Base-by-base conservation (phyloP, 2,797 vertebrate genomes). In the Pangasius krempfi region DNA sequence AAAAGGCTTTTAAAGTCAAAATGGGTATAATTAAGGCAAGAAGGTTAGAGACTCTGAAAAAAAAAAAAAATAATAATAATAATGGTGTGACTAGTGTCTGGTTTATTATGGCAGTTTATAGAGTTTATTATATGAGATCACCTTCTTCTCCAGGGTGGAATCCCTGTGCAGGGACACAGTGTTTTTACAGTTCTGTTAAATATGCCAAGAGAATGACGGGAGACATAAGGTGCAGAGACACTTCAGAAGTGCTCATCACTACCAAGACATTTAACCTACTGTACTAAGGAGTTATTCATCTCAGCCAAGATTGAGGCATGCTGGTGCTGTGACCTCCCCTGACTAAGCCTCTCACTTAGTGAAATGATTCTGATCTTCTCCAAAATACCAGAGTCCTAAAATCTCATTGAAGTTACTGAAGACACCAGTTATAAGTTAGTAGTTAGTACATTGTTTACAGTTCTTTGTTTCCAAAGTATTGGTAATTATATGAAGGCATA, bases 191-290 rank as follows among this genome's bases (percentile, higher is more conserved):
- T 40, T 72, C 6, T 44, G 85, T 64, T 70, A 78, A 88, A 85
- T 75, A 52, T 88, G 62, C 60, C 52, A 44, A n/a, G 90, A 91
- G 89, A 93, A 92, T 90, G 89, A 52, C 60, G 70, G 85, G 64
- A 89, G 84, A 87, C 50, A 76, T 37, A 60, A 13, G 25, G 81
- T 58, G 50, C 50, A 78, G 13, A 16, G 75, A 54, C 27, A 56
- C 52, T 30, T 79, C n/a, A 79, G 30, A 79, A 54, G n/a, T 82
- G 25, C 82, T 85, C 73, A 83, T 70, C 54, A 68, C 62, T 33
- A 85, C 47, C 25, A 62, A 86, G 54, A 58, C 52, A 37, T 58
- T 81, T 81, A 81, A 60, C 79, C 56, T 81, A 56, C 52, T 20
- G 76, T 79, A 56, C 76, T 79, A 13, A 18, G 6, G 30, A 81